Evolutionary conservation across 1,140 invertebrate species (phyloP).

Genomic region (Brachionus asplanchnoidis): DNA sequence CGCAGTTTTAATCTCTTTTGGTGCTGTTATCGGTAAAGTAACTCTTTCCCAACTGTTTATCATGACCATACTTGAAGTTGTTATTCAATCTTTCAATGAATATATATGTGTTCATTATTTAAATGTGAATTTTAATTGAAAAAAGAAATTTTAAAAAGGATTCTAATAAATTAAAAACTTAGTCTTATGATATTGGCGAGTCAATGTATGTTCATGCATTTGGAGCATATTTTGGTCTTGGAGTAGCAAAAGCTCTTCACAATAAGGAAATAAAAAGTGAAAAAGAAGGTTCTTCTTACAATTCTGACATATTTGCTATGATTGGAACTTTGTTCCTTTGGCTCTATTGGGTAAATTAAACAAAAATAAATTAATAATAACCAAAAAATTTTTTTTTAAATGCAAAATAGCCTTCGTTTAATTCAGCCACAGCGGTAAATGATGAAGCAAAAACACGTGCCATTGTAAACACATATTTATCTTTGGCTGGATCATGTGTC

Average conservation of each 20-base stretch:
- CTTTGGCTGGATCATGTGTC: conserved; percentile 74
- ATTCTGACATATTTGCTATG: conserved; percentile 85
- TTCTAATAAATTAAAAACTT: background rate
- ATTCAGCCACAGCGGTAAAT: conserved; percentile 69
- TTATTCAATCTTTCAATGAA: conserved; percentile 69
- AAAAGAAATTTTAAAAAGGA: background rate
- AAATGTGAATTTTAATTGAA: conserved; percentile 62
- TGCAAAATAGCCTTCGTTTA: conserved; percentile 71
- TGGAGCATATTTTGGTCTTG: conserved; percentile 89
- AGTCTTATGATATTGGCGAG: conserved; percentile 66
- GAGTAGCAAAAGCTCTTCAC: conserved; percentile 66
- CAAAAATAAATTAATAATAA: conserved; percentile 64
- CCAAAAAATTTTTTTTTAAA: conserved; percentile 76
- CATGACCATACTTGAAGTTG: conserved; percentile 74
- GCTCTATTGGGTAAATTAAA: conserved; percentile 22
- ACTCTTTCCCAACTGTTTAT: conserved; percentile 74
- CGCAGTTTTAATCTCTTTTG: conserved; percentile 83
- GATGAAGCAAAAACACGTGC: conserved; percentile 69
- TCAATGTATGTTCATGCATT: conserved; percentile 90
- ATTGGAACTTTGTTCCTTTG: conserved; percentile 64
- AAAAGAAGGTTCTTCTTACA: conserved; percentile 69
- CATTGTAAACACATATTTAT: conserved; percentile 84
- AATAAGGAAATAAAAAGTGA: conserved; percentile 56
- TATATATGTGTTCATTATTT: conserved; percentile 69
- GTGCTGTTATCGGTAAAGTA: conserved; percentile 77